These are phyloP conservation scores for Erynnis tages DNA, from an alignment of 2,888 invertebrate genomes.

Conservation along the genomic window DNA sequence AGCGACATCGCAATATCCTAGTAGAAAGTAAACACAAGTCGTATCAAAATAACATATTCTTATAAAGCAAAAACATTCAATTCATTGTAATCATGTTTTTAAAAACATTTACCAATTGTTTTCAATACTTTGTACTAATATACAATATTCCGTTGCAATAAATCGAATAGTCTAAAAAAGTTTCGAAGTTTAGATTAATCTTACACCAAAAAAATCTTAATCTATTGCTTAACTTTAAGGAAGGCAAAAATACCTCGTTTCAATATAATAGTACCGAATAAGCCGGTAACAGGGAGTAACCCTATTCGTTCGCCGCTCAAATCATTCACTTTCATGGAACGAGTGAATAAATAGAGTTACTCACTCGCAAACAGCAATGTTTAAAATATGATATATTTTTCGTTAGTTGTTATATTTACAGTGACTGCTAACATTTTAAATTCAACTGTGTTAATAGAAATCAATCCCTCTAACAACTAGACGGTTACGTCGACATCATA, in stretches of 20 bases:
- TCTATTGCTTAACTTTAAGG: slow-evolving; percentile 52
- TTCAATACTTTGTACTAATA: slow-evolving; percentile 76
- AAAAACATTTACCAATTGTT: slow-evolving; percentile 24
- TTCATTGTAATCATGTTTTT: slow-evolving; percentile 35
- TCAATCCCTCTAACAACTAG: slow-evolving; percentile 12
- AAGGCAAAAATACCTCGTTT: slow-evolving; percentile 47
- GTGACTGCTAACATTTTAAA: slow-evolving; percentile 44
- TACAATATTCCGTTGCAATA: slow-evolving; percentile 63
- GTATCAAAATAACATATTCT: slow-evolving; percentile 71
- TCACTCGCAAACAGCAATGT: slow-evolving; percentile 38
- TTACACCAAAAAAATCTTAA: slow-evolving; percentile 53
- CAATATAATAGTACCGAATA: slow-evolving; percentile 36
- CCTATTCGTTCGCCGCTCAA: slow-evolving; percentile 40
- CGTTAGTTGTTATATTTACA: slow-evolving; percentile 60
- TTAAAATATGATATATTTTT: slow-evolving; percentile 44
- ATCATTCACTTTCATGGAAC: background rate
- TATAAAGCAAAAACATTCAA: slow-evolving; percentile 56
- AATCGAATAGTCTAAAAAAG: slow-evolving; percentile 52
- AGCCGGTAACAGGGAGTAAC: slow-evolving; percentile 40
- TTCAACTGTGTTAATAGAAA: slow-evolving; percentile 15
- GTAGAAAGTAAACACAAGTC: slow-evolving; percentile 51
- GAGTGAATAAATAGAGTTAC: slow-evolving; percentile 32
- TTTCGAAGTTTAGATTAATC: slow-evolving; percentile 60
- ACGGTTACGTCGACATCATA: background rate
- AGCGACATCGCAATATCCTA: slow-evolving; percentile 38